A percentile compares a stretch with the other conserved stretches of the same genome.
Conservation (phyloP, 2,113 vertebrate genomes). For the human region GRCh38 chr20:53561501-53562000, state of each 20-base stretch:
- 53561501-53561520: neutral
- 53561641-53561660: neutral
- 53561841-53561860: too few species aligned
- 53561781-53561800: too few species aligned
- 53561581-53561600: neutral
- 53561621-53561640: rapidly evolving
- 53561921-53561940: too few species aligned
- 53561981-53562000: neutral
- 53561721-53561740: neutral
- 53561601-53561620: rapidly evolving
- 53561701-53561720: neutral
- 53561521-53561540: too few species aligned
- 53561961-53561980: neutral
- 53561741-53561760: neutral
- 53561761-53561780: too few species aligned
- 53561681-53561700: neutral
- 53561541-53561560: neutral
- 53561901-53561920: too few species aligned
- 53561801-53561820: too few species aligned
- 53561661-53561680: neutral
- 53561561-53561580: neutral
- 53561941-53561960: too few species aligned
- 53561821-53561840: too few species aligned
- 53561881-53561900: too few species aligned
- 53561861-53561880: too few species aligned